phyloP scores from a whole-genome alignment of 2,797 vertebrate species.

The Dendrocincla fuliginosa region DNA sequence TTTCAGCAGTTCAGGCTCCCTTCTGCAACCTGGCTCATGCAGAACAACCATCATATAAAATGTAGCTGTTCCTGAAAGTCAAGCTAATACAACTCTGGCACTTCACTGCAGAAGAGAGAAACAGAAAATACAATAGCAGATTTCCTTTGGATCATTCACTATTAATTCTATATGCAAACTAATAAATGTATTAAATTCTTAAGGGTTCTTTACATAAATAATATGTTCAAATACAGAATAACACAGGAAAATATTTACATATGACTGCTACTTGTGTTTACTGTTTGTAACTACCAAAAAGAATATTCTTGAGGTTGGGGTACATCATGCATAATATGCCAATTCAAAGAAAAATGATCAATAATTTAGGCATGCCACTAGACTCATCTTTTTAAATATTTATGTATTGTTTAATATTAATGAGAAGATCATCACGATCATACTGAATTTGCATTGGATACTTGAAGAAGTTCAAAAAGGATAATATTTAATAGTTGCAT shows the following conservation, averaged over 20 bases:
- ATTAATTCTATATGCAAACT: neutral
- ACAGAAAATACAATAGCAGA: neutral
- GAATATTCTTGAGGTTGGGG: neutral
- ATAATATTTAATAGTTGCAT: neutral
- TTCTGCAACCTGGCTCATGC: fast-evolving
- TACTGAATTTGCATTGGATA: neutral
- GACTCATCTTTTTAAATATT: neutral
- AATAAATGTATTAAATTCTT: neutral
- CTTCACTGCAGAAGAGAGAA: neutral
- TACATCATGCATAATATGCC: neutral
- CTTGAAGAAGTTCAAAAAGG: neutral
- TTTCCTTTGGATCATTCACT: neutral
- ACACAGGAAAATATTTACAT: neutral
- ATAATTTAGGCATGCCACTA: neutral
- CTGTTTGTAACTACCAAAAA: neutral
- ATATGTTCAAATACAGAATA: neutral
- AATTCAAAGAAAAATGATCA: neutral
- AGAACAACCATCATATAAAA: neutral
- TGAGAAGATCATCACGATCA: neutral
- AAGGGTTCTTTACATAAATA: neutral
- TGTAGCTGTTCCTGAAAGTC: neutral
- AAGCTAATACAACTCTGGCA: neutral
- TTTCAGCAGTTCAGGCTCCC: neutral
- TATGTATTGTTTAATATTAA: neutral
- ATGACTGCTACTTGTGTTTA: neutral